Percentiles rank a stretch among this genome's conserved stretches.
Evolutionary conservation across 2,888 invertebrate genomes (phyloP).

Genomic region (Alsophila aescularia): DNA sequence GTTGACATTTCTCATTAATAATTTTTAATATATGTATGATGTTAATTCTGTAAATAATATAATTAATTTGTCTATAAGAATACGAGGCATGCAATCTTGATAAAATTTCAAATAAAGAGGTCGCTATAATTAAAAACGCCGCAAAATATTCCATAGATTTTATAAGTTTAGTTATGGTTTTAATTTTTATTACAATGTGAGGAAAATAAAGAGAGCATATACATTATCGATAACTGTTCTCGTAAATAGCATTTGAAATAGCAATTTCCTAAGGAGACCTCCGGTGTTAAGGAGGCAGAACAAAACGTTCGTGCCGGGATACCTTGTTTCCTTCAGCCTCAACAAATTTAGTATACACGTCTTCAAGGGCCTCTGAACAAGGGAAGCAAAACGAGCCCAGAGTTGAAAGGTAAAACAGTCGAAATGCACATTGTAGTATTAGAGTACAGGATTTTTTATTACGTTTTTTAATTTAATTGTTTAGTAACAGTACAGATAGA

Average conservation of each 20-base stretch:
- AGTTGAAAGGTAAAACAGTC: not conserved
- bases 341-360: conserved; percentile 11
- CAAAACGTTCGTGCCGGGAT: conserved; percentile 49
- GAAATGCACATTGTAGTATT: not conserved
- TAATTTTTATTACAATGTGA: no score
- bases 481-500: no score
- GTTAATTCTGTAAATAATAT: not conserved
- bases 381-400: not conserved
- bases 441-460: no score
- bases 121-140: no score
- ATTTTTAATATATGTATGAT: conserved; percentile 17
- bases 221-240: not conserved
- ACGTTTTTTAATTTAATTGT: no score
- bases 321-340: conserved; percentile 40
- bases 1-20: conserved; percentile 36
- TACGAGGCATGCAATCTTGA: no score
- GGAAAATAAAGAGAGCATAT: not conserved
- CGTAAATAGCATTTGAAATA: not conserved
- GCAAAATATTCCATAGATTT: no score
- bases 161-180: no score
- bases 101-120: no score
- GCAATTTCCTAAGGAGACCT: not conserved
- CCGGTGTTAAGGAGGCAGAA: conserved; percentile 34
- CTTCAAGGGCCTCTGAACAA: not conserved
- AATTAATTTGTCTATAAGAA: not conserved